Percentiles rank a stretch among this genome's conserved stretches.
Evolutionary conservation across 2,113 vertebrate genomes (phyloP).

Genomic region (Sturnus vulgaris): DNA sequence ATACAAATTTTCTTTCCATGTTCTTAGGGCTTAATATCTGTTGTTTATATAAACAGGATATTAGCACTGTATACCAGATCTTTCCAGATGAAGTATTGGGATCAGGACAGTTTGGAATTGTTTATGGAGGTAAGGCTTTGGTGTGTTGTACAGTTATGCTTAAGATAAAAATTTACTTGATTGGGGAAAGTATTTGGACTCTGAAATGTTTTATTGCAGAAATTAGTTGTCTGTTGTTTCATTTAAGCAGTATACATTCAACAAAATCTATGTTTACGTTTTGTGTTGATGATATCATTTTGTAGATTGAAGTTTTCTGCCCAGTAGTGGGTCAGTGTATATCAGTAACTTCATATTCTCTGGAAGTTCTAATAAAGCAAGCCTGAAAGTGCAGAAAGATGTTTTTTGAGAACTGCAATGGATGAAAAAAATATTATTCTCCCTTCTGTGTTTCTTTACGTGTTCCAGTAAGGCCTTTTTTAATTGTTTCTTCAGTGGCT

Average conservation of each 20-base stretch:
- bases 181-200: background rate
- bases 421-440: background rate
- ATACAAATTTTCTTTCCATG: background rate
- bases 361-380: background rate
- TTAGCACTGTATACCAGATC: constrained; percentile 95
- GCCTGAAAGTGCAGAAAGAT: background rate
- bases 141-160: background rate
- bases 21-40: background rate
- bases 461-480: background rate
- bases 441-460: background rate
- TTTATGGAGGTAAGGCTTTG: constrained; percentile 88
- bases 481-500: background rate
- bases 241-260: background rate
- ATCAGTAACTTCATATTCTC: background rate
- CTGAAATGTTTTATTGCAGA: background rate
- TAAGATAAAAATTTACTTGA: background rate
- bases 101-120: constrained; percentile 97
- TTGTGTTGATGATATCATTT: background rate
- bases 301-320: background rate
- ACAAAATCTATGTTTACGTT: background rate
- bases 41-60: constrained; percentile 79
- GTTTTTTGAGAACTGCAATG: background rate
- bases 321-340: background rate
- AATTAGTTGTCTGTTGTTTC: background rate
- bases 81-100: constrained; percentile 97